Evolutionary conservation across 2,113 vertebrate genomes (phyloP), one percentile per base, ranked within the genome.

Genomic region (Ictalurus punctatus): DNA sequence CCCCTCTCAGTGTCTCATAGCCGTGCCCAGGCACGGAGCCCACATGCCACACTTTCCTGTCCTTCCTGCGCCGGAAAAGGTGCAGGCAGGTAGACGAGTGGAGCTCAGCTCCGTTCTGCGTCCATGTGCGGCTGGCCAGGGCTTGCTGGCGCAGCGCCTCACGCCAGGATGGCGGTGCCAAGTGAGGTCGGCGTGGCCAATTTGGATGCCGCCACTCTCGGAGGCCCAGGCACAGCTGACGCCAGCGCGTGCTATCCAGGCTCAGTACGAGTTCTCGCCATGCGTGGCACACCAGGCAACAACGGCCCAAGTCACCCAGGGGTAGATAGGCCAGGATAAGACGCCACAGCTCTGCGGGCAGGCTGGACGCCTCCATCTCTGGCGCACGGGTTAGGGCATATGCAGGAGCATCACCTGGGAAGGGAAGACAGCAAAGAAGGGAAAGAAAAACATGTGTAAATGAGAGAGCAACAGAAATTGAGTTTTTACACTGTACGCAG

Each of bases 241-340:
- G 95, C 97, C 97, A 98, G 86, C 96, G 96, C 0, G 97, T 98
- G 88, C 96, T 97, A 82, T 98, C 97, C 6, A 98, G 95, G 59
- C 97, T 98, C 88, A 98, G 95, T 88, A 98, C 90, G 9, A 99
- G 96, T 13, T 98, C 94, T 0, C 94, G 89, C 97, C 97, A 98
- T 30, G 96, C 95, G 34, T 95, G 94, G 94, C 96, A 97, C 84
- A 98, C 97, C 93, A 96, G 92, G 93, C 97, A 97, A 94, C 97
- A 98, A 90, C 96, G 96, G 88, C 97, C 96, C 90, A 97, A 94
- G 92, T 98, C 97, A 0, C 97, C 95, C 52, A 98, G 95, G 71
- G 93, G 94, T 40, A 98, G 92, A 88, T 96, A 98, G 63, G 96
- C 96, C 71, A 98, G 90, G 86, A 98, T 96, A 82, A 98, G 92